Percentiles rank a stretch among this genome's conserved stretches.
phyloP scores from a whole-genome alignment of 2,113 vertebrate genomes.

The Otis tarda region DNA sequence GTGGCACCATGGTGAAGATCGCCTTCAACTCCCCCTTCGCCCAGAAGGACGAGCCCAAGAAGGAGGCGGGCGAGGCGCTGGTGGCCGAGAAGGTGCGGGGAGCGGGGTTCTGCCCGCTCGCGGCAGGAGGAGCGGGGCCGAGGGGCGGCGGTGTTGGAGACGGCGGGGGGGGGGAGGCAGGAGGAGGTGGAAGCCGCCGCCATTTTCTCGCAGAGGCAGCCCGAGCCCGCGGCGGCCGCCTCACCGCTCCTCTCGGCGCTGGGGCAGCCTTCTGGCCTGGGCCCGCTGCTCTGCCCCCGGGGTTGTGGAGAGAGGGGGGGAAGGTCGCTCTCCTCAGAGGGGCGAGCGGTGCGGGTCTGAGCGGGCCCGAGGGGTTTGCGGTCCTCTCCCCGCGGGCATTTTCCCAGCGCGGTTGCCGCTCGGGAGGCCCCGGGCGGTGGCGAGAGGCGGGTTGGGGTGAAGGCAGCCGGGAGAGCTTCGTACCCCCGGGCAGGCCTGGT shows the following conservation, averaged over 20 bases:
- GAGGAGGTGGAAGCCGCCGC: constrained; percentile 44
- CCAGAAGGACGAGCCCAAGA: constrained; percentile 79
- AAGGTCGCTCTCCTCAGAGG: neutral
- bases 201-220: constrained; percentile 1
- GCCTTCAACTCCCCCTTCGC: constrained; percentile 85
- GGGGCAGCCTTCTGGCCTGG: neutral
- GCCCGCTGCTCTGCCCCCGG: neutral
- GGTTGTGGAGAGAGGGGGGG: neutral
- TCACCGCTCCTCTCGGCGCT: neutral
- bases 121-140: too few species aligned
- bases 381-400: neutral
- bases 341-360: neutral
- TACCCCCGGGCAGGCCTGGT: neutral
- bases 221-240: neutral
- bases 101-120: neutral
- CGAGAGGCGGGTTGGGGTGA: neutral
- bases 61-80: constrained; percentile 63
- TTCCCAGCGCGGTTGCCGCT: neutral
- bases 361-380: neutral
- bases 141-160: too few species aligned
- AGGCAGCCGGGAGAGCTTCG: neutral
- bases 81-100: constrained; percentile 77
- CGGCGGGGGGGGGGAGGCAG: neutral
- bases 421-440: neutral
- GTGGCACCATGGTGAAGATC: constrained; percentile 84